A percentile compares a stretch with the other conserved stretches of the same genome.
These are phyloP conservation scores for Amphipoea lucens DNA, from an alignment of 2,888 invertebrate genomes.

Conservation along the genomic window DNA sequence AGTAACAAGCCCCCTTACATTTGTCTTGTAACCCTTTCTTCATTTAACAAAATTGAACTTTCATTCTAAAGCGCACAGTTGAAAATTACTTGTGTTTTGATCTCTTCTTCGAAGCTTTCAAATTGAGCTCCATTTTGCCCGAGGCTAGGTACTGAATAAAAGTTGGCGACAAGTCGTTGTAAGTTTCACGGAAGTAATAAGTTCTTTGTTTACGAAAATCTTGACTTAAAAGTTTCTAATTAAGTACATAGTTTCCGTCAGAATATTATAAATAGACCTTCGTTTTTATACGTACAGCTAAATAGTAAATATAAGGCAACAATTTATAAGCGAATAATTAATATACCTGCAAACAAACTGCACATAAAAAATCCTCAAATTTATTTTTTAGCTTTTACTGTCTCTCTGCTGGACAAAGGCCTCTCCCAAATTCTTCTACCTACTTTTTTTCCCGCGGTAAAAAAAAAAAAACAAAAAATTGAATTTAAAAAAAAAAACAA, in stretches of 20 bases:
- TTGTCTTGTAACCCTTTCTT: conserved; percentile 26
- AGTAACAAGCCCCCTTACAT: conserved; percentile 54
- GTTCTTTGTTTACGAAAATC: conserved; percentile 30
- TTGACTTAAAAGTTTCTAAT: conserved; percentile 1
- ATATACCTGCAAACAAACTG: neutral
- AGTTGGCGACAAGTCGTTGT: conserved; percentile 25
- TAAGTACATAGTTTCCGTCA: neutral
- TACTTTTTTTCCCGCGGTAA: neutral
- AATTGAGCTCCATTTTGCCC: conserved; percentile 12
- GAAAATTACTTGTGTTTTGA: neutral
- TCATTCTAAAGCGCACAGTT: neutral
- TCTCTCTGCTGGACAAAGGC: too few relatives aligned
- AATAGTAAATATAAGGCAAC: neutral
- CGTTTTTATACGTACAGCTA: neutral
- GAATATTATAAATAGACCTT: neutral
- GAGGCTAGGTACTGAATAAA: conserved; percentile 4
- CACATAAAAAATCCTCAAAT: neutral
- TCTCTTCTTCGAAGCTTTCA: conserved; percentile 6
- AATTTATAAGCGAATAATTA: neutral
- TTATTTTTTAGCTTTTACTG: too few relatives aligned
- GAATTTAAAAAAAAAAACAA: neutral
- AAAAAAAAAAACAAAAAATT: neutral
- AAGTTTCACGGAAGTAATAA: conserved; percentile 23
- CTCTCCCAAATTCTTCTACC: too few relatives aligned
- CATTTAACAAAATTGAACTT: conserved; percentile 1